Evolutionary conservation across 2,797 vertebrate genomes (phyloP).

Genomic region (Lutjanus argentimaculatus): DNA sequence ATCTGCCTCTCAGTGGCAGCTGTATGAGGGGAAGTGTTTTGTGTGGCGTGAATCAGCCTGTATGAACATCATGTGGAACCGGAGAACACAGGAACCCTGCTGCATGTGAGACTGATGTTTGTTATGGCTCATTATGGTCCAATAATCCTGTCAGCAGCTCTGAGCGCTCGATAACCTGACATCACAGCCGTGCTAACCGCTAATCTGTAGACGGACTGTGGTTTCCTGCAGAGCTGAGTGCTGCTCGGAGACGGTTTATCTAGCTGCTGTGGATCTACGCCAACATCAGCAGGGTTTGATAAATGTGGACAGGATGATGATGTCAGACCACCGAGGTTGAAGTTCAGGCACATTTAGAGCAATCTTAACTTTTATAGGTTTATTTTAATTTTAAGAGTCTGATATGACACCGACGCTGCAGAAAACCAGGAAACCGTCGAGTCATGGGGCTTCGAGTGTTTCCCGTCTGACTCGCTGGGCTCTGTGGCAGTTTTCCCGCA

Average conservation of each 20-base stretch:
- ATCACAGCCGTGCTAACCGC: constrained; percentile 37
- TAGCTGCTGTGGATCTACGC: constrained; percentile 35
- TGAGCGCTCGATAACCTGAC: constrained; percentile 20
- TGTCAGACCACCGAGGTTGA: constrained; percentile 31
- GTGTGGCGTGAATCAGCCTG: too few relatives aligned
- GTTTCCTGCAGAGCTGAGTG: constrained; percentile 35
- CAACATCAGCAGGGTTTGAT: constrained; percentile 31
- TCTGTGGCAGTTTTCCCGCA: neutral
- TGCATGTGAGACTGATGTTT: neutral
- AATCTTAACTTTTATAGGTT: neutral
- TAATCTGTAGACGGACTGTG: constrained; percentile 34
- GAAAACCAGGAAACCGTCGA: neutral
- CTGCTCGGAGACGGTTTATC: constrained; percentile 21
- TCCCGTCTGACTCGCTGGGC: too few relatives aligned
- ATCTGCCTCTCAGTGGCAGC: too few relatives aligned
- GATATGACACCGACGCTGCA: neutral
- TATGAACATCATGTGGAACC: too few relatives aligned
- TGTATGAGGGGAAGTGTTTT: too few relatives aligned
- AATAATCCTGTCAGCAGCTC: constrained; percentile 38
- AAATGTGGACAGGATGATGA: constrained; percentile 19
- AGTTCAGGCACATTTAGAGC: constrained; percentile 8
- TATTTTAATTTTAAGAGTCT: neutral
- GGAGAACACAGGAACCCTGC: too few relatives aligned
- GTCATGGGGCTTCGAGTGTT: neutral
- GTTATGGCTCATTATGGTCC: constrained; percentile 14